phyloP scores from a whole-genome alignment of 2,888 invertebrate species.

The Dolichopus griseipennis region DNA sequence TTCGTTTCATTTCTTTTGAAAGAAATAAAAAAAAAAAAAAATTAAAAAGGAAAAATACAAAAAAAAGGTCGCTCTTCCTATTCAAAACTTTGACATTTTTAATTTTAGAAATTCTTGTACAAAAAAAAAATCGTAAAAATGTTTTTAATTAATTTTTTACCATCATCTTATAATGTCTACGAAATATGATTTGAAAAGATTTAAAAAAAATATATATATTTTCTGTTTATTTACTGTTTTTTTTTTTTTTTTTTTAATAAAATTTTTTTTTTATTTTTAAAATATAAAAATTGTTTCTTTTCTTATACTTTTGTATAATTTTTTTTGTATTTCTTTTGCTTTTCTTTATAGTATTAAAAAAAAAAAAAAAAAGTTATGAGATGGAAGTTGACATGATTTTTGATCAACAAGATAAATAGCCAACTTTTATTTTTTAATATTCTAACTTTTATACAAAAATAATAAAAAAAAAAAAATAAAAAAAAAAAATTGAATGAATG shows the following conservation, averaged over 20 bases:
- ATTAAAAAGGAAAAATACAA: no score
- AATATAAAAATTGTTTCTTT: not conserved
- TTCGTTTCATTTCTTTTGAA: not conserved
- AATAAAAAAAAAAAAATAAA: no score
- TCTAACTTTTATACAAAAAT: no score
- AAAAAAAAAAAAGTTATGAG: not conserved
- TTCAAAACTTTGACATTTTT: constrained; percentile 4
- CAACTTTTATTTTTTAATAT: not conserved
- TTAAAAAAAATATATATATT: no score
- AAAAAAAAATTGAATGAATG: no score
- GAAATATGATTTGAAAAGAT: not conserved
- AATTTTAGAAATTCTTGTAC: not conserved
- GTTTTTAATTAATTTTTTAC: constrained; percentile 5
- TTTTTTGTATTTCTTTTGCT: no score
- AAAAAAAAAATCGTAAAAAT: not conserved
- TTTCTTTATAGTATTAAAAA: no score
- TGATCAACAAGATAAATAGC: constrained; percentile 3
- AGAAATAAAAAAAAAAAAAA: not conserved
- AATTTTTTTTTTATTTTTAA: no score
- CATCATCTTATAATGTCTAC: no score
- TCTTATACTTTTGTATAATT: no score
- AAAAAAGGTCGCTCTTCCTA: not conserved
- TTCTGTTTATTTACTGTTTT: no score
- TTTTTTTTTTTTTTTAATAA: no score
- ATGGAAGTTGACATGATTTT: not conserved